Base-by-base conservation (phyloP, 1,140 invertebrate species). In the Dolichoris vasculosae region DNA sequence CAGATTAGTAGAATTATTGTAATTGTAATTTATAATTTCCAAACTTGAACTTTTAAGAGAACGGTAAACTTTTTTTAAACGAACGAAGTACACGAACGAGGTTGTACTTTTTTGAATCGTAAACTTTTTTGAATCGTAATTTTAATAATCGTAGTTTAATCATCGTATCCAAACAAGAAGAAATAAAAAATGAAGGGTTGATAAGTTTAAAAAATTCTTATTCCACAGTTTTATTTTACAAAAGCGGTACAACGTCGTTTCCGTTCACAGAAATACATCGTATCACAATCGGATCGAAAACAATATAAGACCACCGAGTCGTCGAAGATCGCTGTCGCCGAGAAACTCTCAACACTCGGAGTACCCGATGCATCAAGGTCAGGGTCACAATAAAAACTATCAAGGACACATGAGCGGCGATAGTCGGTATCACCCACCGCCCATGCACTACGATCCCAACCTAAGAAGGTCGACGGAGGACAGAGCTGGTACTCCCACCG, bases 401-500 rank as follows among this genome's bases (percentile, higher is more conserved):
- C 91, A 90, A 81, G 87, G 88, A 78, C 88, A 90, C 59, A 59
- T 85, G 88, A 20, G 87, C 87, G 77, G 84, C 84, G 80, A 89
- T 84, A 84, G 82, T 67, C 92, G 93, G 86, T 88, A 89, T 73
- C 92, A 92, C 87, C 88, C 89, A 77, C 83, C 90, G n/a, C 89
- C 88, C 85, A 91, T 93, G 88, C 92, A 93, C 90, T 93, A 93
- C 88, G 92, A 93, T 87, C 89, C 90, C 17, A 88, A 90, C 23
- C 90, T 93, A 83, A 89, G 91, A 20, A 88, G 93, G 83, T 90
- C 92, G 48, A 92, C 94, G 30, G 95, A 96, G 90, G 96, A 96
- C 87, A 93, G 96, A 64, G 94, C 96, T 20, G 95, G 95, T 48
- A 96, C 96, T 26, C 96, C 96, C 3, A 96, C 96, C 20, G 94